These are phyloP conservation scores for Archips crataeganus DNA, from an alignment of 2,888 invertebrate species.

Conservation along the genomic window DNA sequence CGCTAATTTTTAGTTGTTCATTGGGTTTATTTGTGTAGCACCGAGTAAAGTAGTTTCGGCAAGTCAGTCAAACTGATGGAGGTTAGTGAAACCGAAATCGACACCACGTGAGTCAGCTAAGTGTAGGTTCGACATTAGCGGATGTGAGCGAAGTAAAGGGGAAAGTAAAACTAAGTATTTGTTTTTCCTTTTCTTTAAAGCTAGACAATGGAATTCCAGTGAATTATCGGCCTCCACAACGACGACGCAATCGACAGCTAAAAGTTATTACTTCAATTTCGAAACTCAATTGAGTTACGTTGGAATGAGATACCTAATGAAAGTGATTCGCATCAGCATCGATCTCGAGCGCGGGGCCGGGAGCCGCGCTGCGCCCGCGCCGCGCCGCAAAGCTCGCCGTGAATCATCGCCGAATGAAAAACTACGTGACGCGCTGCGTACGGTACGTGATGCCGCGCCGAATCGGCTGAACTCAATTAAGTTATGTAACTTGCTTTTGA, in stretches of 20 bases:
- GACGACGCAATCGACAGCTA: constrained; percentile 51
- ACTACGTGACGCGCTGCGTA: constrained; percentile 78
- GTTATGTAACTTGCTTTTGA: constrained; percentile 81
- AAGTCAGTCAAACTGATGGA: constrained; percentile 67
- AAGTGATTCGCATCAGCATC: constrained; percentile 71
- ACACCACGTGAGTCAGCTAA: constrained; percentile 78
- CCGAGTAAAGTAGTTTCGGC: constrained; percentile 53
- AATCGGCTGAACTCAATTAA: constrained; percentile 62
- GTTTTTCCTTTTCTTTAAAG: constrained; percentile 73
- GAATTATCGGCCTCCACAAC: constrained; percentile 54
- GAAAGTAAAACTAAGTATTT: constrained; percentile 83
- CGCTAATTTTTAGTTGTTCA: constrained; percentile 55
- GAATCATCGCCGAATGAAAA: constrained; percentile 76
- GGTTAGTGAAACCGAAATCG: constrained; percentile 80
- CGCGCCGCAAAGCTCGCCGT: constrained; percentile 47
- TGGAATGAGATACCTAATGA: constrained; percentile 66
- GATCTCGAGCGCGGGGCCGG: constrained; percentile 63
- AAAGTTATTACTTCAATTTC: constrained; percentile 65
- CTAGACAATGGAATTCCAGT: constrained; percentile 64
- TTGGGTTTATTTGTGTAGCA: constrained; percentile 45
- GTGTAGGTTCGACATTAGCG: constrained; percentile 78
- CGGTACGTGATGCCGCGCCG: constrained; percentile 79
- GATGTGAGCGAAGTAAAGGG: constrained; percentile 77
- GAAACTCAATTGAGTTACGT: constrained; percentile 67
- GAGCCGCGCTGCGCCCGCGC: constrained; percentile 57